Evolutionary conservation across 2,797 vertebrate species (phyloP).

Genomic region (Enteromius treurensis): DNA sequence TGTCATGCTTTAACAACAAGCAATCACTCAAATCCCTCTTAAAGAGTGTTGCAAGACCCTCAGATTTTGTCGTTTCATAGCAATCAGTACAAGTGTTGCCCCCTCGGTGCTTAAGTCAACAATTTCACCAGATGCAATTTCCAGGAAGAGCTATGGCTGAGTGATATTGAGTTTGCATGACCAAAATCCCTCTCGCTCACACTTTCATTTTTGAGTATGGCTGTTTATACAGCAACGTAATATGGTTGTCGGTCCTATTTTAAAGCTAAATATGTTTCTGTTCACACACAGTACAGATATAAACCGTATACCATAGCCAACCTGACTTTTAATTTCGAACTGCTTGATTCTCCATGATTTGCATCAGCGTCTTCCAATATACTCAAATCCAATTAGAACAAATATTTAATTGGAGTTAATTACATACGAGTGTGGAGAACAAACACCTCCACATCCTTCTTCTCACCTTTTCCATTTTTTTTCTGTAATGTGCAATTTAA

Average conservation of each 20-base stretch:
- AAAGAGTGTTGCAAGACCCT: conserved; percentile 52
- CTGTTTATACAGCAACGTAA: not conserved
- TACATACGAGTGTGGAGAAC: conserved; percentile 4
- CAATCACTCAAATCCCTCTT: conserved; percentile 57
- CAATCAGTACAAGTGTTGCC: conserved; percentile 50
- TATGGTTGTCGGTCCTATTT: not conserved
- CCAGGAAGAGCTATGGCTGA: conserved; percentile 46
- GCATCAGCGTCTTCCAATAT: not conserved
- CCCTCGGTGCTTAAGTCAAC: conserved; percentile 61
- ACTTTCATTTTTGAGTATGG: not conserved
- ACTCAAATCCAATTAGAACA: conserved; percentile 3
- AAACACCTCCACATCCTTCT: not conserved
- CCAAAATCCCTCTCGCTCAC: not conserved
- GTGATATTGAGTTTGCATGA: conserved; percentile 42
- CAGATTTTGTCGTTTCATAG: conserved; percentile 54
- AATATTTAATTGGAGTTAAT: conserved; percentile 24
- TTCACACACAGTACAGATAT: not conserved
- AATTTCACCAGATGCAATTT: conserved; percentile 64
- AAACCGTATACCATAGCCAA: not conserved
- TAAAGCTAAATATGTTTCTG: not conserved
- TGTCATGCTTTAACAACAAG: conserved; percentile 56
- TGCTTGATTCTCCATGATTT: conserved; percentile 12
- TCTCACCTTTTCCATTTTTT: not conserved
- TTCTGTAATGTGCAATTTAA: conserved; percentile 44
- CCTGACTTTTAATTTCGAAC: not conserved